phyloP scores from a whole-genome alignment of 2,888 invertebrate species.

The Mylabris sibirica region DNA sequence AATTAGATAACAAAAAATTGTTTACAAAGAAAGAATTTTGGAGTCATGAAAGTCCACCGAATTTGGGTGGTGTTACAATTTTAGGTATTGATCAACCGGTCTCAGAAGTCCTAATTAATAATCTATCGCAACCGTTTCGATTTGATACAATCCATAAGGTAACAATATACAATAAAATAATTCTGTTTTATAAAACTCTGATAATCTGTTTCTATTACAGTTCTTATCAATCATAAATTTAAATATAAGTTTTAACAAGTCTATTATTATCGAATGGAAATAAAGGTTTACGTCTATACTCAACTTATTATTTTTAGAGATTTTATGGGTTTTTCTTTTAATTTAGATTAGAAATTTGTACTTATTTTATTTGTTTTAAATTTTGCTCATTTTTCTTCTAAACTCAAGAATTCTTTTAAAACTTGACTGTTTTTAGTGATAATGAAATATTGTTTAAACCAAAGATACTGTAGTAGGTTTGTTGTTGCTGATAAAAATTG shows the following conservation, averaged over 20 bases:
- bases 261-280: conserved; percentile 53
- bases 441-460: background rate
- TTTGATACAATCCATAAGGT: conserved; percentile 58
- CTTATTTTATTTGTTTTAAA: background rate
- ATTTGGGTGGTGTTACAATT: conserved; percentile 55
- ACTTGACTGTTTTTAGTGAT: background rate
- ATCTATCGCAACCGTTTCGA: conserved; percentile 50
- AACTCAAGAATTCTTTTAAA: background rate
- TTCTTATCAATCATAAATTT: conserved; percentile 54
- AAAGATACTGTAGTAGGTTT: background rate
- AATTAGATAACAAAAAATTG: conserved; percentile 48
- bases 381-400: background rate
- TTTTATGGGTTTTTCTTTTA: background rate
- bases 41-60: conserved; percentile 55
- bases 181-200: too few species aligned
- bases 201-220: conserved; percentile 45
- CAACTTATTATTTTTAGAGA: conserved; percentile 10
- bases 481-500: conserved; percentile 9
- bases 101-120: conserved; percentile 54
- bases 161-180: conserved; percentile 28
- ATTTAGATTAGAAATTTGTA: conserved; percentile 3
- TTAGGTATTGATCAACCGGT: conserved; percentile 54
- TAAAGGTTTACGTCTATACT: conserved; percentile 34
- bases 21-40: conserved; percentile 49
- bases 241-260: conserved; percentile 51